Base-by-base conservation (phyloP, 1,140 invertebrate genomes). In the Drosophila dunni region DNA sequence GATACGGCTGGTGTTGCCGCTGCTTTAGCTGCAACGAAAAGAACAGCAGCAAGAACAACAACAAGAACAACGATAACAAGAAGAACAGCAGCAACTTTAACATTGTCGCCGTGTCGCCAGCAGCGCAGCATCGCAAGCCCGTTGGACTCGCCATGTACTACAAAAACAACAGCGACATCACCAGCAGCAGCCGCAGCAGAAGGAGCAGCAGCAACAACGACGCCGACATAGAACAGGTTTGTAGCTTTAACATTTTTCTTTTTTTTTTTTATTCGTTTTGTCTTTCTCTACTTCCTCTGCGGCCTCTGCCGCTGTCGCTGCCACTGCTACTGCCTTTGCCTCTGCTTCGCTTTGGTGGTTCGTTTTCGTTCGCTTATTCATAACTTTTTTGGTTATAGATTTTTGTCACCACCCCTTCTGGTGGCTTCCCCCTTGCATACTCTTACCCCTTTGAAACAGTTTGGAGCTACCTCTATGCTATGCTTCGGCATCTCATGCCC, bases 321-420 rank as follows among this genome's bases (percentile, higher is more conserved):
- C 61, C 44, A 34, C 20, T n/a, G 24, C 44, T 34, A 20, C 13
- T 33, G 29, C 17, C 40, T 40, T 38, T 58, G 34, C 10, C 33
- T 45, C 20, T 36, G 44, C 53, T 53, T 17, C 45, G 56, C 54
- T 34, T 60, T 54, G 71, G 51, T 75, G 75, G 66, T 81, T 69
- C 78, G 77, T 67, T 77, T 70, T 78, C 53, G 74, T 65, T 86
- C 79, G 83, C 83, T 88, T 86, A 86, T 86, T 86, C 83, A 86
- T 86, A 86, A 86, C 83, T 86, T 86, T 86, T 86, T 86, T 83
- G 83, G 84, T 88, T 86, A 86, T 86, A 86, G 83, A 86, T 86
- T 86, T 86, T 86, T 88, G 83, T 86, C 84, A 79, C 54, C 61
- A 10, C 44, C 34, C 11, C 11, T 36, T 20, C 36, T 40, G n/a